phyloP scores from a whole-genome alignment of 2,888 invertebrate species.

The Acanthacorydalis orientalis region DNA sequence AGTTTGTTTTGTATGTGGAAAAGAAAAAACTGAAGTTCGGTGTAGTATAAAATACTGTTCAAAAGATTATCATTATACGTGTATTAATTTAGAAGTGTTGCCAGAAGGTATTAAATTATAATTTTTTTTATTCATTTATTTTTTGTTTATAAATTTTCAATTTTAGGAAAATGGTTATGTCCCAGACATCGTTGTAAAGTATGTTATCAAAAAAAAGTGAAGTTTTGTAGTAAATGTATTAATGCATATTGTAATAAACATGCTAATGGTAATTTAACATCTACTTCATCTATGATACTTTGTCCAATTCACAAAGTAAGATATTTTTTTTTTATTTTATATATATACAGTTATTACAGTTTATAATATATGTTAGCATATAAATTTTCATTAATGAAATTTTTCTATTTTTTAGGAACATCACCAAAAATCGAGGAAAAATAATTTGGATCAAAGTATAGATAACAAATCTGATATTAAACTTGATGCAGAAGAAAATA shows the following conservation, averaged over 20 bases:
- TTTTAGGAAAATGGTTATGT: conserved; percentile 21
- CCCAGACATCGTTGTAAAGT: conserved; percentile 25
- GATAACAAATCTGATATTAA: no score
- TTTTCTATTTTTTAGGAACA: no score
- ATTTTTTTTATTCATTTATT: background rate
- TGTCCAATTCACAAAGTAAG: no score
- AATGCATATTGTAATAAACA: conserved; percentile 25
- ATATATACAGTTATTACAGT: no score
- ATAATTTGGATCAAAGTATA: no score
- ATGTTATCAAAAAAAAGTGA: conserved; percentile 22
- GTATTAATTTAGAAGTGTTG: conserved; percentile 19
- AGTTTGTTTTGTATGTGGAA: conserved; percentile 21
- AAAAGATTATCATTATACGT: conserved; percentile 22
- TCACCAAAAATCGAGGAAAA: no score
- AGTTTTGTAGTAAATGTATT: conserved; percentile 23
- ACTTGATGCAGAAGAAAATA: no score
- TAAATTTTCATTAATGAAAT: no score
- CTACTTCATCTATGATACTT: background rate
- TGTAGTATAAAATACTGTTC: conserved; percentile 23
- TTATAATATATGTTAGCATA: no score
- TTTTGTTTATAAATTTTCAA: background rate
- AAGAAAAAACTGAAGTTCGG: conserved; percentile 14
- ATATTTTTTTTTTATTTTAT: no score
- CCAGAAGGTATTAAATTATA: conserved; percentile 17
- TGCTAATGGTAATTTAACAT: conserved; percentile 20